phyloP scores from a whole-genome alignment of 1,140 invertebrate species.

The Atta cephalotes region DNA sequence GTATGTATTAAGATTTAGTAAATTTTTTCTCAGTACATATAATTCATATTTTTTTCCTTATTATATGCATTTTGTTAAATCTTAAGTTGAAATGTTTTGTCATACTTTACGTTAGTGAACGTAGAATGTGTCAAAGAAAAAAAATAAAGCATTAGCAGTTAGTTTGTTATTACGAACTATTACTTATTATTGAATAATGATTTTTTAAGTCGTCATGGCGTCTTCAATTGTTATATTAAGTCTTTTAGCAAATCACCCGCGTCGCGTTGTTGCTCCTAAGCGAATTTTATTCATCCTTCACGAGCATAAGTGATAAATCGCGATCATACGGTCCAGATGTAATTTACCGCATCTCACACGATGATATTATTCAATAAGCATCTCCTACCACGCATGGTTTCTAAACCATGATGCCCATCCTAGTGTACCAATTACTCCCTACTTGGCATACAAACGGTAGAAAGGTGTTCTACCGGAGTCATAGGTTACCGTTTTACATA shows the following conservation, averaged over 20 bases:
- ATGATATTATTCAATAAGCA: constrained; percentile 59
- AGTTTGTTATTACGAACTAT: neutral
- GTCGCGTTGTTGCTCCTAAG: neutral
- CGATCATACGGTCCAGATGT: constrained; percentile 22
- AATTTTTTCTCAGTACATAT: too few relatives aligned
- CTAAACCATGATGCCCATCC: constrained; percentile 8
- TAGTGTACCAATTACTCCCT: constrained; percentile 33
- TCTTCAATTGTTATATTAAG: constrained; percentile 9
- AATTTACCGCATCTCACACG: constrained; percentile 42
- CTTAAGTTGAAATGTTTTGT: neutral
- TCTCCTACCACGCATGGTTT: neutral
- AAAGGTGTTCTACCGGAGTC: constrained; percentile 7
- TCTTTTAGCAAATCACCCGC: neutral
- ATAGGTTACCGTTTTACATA: constrained; percentile 61
- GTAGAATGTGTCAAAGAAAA: neutral
- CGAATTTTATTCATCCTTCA: constrained; percentile 38
- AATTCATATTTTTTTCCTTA: neutral
- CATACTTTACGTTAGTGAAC: neutral
- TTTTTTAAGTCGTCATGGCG: neutral
- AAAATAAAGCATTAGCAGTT: neutral
- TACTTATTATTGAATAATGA: constrained; percentile 33
- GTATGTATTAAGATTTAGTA: too few relatives aligned
- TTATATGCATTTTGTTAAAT: neutral
- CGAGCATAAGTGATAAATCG: constrained; percentile 56
- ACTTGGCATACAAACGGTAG: constrained; percentile 25